These are phyloP conservation scores for Nannoperca obscura DNA, from an alignment of 2,797 vertebrate genomes.

Conservation along the genomic window DNA sequence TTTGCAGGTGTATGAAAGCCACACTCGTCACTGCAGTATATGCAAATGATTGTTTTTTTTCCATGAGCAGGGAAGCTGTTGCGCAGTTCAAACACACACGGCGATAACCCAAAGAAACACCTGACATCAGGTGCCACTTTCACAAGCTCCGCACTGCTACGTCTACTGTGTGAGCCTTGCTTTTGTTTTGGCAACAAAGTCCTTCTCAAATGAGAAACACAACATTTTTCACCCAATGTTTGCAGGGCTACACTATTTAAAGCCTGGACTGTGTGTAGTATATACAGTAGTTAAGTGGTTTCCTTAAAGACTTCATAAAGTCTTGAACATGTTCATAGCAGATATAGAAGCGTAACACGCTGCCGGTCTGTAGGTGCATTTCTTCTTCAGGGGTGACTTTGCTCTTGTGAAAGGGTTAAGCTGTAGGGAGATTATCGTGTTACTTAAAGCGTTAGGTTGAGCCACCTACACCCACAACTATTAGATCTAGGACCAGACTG, in stretches of 20 bases:
- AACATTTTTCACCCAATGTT: slow-evolving; percentile 12
- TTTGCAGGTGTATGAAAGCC: neutral
- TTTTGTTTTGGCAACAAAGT: slow-evolving; percentile 54
- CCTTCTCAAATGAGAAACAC: neutral
- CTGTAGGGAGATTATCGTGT: slow-evolving; percentile 69
- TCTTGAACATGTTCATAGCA: slow-evolving; percentile 7
- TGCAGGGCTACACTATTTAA: neutral
- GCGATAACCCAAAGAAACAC: slow-evolving; percentile 18
- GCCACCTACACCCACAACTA: slow-evolving; percentile 33
- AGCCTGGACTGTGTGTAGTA: slow-evolving; percentile 12
- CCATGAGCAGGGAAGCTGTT: neutral
- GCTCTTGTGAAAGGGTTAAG: slow-evolving; percentile 59
- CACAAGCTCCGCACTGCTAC: neutral
- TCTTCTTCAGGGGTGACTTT: slow-evolving; percentile 40
- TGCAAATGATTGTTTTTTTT: neutral
- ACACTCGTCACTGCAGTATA: neutral
- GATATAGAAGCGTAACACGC: neutral
- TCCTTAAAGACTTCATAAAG: too few relatives aligned
- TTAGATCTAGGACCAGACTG: slow-evolving; percentile 19
- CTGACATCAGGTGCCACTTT: slow-evolving; percentile 14
- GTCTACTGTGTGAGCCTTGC: neutral
- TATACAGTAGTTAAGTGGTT: neutral
- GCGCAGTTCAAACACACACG: slow-evolving; percentile 6
- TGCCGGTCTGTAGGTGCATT: slow-evolving; percentile 4
- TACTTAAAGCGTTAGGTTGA: slow-evolving; percentile 66